These are phyloP conservation scores for Venturia canescens DNA, from an alignment of 1,140 invertebrate species.

Conservation along the genomic window DNA sequence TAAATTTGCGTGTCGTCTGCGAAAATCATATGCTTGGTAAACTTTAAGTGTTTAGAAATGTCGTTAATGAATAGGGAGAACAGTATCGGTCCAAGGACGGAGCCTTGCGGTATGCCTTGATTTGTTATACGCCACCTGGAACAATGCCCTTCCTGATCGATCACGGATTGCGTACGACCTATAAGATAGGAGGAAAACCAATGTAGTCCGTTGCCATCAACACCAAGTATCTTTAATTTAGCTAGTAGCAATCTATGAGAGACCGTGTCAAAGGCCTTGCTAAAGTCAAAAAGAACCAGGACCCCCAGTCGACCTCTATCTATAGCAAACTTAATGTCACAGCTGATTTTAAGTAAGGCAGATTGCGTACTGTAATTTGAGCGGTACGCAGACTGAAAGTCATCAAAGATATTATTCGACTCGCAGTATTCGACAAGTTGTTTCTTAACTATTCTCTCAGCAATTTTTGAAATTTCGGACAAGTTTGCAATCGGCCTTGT, in stretches of 20 bases:
- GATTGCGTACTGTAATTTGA: conserved; percentile 42
- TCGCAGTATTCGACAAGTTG: neutral
- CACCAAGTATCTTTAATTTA: conserved; percentile 1
- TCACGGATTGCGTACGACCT: neutral
- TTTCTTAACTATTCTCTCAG: neutral
- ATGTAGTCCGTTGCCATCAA: neutral
- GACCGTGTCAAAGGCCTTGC: conserved; percentile 57
- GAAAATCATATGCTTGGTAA: conserved; percentile 4
- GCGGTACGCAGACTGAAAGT: conserved; percentile 43
- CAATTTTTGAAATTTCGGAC: conserved; percentile 30
- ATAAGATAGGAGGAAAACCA: conserved; percentile 29
- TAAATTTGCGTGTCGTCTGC: conserved; percentile 44
- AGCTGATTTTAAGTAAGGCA: conserved; percentile 30
- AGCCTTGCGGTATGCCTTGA: conserved; percentile 11
- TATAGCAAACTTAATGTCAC: conserved; percentile 36
- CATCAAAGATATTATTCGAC: neutral
- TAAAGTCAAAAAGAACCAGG: conserved; percentile 51
- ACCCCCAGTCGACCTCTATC: conserved; percentile 43
- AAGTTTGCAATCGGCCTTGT: conserved; percentile 12
- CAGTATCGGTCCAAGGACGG: conserved; percentile 22
- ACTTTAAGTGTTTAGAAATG: neutral
- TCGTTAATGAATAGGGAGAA: conserved; percentile 41
- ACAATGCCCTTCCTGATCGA: no score
- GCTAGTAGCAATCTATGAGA: conserved; percentile 37
- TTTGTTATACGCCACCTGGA: neutral